Percentiles rank a stretch among this genome's conserved stretches.
phyloP scores from a whole-genome alignment of 1,140 invertebrate species.

The Hylaeus anthracinus region DNA sequence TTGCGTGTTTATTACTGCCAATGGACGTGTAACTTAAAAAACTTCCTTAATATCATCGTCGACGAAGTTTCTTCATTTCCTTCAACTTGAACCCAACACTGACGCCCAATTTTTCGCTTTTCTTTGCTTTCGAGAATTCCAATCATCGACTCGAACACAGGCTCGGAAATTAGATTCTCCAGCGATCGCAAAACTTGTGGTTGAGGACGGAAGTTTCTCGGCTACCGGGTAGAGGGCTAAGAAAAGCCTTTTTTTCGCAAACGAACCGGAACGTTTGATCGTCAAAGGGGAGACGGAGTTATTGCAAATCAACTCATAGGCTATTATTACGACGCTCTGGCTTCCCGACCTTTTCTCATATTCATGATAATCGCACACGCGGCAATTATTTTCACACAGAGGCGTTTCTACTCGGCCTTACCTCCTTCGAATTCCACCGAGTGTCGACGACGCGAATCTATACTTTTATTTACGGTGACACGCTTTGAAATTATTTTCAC shows the following conservation, averaged over 20 bases:
- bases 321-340: slow-evolving; percentile 12
- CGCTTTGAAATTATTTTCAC: neutral
- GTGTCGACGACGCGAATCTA: neutral
- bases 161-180: slow-evolving; percentile 18
- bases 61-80: too few relatives aligned
- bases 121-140: neutral
- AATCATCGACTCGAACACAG: neutral
- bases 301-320: neutral
- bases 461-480: neutral
- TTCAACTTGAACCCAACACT: too few relatives aligned
- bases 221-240: neutral
- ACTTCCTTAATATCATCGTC: too few relatives aligned
- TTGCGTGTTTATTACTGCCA: too few relatives aligned
- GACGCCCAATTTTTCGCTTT: neutral
- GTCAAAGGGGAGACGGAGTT: neutral
- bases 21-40: too few relatives aligned
- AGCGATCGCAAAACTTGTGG: neutral
- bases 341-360: slow-evolving; percentile 21
- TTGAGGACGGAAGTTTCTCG: neutral
- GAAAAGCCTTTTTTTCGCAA: neutral
- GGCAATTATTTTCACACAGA: neutral
- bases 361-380: slow-evolving; percentile 13
- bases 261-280: neutral
- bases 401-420: neutral
- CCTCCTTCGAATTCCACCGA: neutral